A percentile compares a stretch with the other conserved stretches of the same genome.
Evolutionary conservation across 2,113 vertebrate species (phyloP).

Genomic region (Strix uralensis): DNA sequence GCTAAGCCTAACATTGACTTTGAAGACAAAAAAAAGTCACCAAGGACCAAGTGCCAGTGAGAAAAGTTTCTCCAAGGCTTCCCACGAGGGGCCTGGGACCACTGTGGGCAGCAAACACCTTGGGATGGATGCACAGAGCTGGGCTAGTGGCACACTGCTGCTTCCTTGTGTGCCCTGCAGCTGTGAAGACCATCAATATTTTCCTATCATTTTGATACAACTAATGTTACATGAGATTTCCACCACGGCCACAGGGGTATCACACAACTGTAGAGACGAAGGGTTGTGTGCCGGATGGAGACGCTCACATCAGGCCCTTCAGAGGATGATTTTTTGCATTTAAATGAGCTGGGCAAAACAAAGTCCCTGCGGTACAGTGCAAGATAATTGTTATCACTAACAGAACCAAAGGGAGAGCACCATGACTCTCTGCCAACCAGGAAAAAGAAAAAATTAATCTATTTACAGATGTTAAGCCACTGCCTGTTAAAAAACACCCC

Average conservation of each 20-base stretch:
- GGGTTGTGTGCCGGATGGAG: fast-evolving
- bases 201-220: neutral
- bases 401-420: neutral
- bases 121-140: neutral
- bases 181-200: fast-evolving
- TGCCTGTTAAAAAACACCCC: neutral
- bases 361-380: neutral
- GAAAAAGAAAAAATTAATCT: neutral
- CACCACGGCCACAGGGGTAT: fast-evolving
- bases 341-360: neutral
- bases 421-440: neutral
- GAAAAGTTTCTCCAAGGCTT: neutral
- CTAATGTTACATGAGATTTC: fast-evolving
- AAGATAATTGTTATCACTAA: neutral
- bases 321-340: neutral
- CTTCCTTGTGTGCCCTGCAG: neutral
- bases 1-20: neutral
- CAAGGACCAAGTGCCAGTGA: neutral
- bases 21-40: neutral
- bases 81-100: neutral
- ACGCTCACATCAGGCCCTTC: neutral
- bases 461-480: neutral
- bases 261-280: neutral
- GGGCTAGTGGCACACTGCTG: neutral
- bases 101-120: neutral